Evolutionary conservation across 1,140 invertebrate species (phyloP), one percentile per base, ranked within the genome.

Genomic region (Rhopalosiphum maidis): DNA sequence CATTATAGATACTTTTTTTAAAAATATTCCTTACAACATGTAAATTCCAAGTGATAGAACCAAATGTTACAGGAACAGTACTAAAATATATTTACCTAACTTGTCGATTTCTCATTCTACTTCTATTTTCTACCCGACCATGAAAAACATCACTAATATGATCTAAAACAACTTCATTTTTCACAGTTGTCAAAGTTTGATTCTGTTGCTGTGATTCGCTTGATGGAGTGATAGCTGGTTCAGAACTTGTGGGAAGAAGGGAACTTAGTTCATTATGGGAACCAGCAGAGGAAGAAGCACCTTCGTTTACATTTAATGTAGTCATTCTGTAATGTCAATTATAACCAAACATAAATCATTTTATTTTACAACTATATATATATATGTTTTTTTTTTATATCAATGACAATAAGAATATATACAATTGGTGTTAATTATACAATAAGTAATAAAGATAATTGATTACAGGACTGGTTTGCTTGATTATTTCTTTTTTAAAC

Each of bases 261-360:
- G 96, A 94, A 94, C 96, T 96, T 51, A 96, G 94, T 95, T 97
- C 95, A 95, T 96, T 95, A 95, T 97, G 96, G 94, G 96, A 96
- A 95, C 96, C 96, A 94, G 96, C 95, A 95, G 95, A 95, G 37
- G 95, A 95, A 87, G 94, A 89, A 90, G 77, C 86, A 68, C 87
- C 93, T 89, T 88, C 93, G 89, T 93, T 90, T 43, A 88, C 93
- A 48, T 89, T 93, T 88, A 93, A 88, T 37, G 93, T 90, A 46
- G 87, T 93, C 93, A 90, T 90, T 89, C 87, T 88, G 30, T 87
- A 89, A 68, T 41, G 9, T 90, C 2, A 54, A 55, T 55, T 90
- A 55, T 41, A 46, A 86, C 21, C 11, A 43, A 86, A 86, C 30
- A 43, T 25, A 85, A 83, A 85, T 30, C 9, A 85, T 25, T 85